Percentiles rank a stretch among this genome's conserved stretches.
phyloP scores from a whole-genome alignment of 2,113 vertebrate genomes.

The Myotis davidii region DNA sequence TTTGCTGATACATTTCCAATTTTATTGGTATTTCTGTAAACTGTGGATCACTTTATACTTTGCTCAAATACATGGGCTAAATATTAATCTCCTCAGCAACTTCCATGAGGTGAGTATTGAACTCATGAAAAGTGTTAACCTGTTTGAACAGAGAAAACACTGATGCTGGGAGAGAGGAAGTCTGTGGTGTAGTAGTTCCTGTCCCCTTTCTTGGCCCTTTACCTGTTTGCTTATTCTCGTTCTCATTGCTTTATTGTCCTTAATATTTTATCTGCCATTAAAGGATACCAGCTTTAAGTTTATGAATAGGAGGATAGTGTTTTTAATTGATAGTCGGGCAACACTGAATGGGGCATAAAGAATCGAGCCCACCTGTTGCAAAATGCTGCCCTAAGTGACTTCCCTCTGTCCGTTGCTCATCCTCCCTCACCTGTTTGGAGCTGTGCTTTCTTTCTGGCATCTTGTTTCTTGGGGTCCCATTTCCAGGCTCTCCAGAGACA shows the following conservation, averaged over 20 bases:
- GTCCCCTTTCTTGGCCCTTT: neutral
- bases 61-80: neutral
- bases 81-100: neutral
- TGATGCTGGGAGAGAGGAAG: neutral
- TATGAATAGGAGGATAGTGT: neutral
- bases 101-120: neutral
- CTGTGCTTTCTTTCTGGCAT: neutral
- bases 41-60: slow-evolving; percentile 6
- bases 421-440: neutral
- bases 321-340: neutral
- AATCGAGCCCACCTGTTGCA: neutral
- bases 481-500: neutral
- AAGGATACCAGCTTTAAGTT: neutral
- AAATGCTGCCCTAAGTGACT: neutral
- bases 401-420: neutral
- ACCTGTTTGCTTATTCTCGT: neutral
- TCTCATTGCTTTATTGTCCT: neutral
- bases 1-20: slow-evolving; percentile 7
- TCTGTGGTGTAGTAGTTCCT: neutral
- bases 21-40: slow-evolving; percentile 27
- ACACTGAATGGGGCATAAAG: neutral
- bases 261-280: neutral
- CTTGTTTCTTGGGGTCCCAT: neutral
- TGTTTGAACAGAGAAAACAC: neutral
- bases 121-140: neutral